These are phyloP conservation scores for Myotis lucifugus DNA, from an alignment of 2,113 vertebrate species.

Conservation along the genomic window DNA sequence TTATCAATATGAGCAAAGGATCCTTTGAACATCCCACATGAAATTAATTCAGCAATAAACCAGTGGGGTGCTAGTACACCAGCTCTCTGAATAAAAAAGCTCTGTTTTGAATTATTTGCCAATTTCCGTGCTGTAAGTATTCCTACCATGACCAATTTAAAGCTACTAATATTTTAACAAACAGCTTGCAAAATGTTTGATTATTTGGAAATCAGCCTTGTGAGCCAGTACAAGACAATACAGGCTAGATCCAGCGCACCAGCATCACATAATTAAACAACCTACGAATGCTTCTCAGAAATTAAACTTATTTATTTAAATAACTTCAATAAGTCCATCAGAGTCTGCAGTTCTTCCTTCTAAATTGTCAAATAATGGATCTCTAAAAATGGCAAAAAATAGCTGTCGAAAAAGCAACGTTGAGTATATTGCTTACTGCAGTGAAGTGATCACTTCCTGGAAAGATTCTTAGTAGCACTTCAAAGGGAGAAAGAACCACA, in stretches of 20 bases:
- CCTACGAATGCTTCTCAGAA: conserved; percentile 5
- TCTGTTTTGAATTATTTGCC: conserved; percentile 35
- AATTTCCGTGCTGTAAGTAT: not conserved
- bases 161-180: conserved; percentile 17
- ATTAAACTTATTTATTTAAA: conserved; percentile 24
- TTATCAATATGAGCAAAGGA: conserved; percentile 8
- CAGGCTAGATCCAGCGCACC: not conserved
- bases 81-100: conserved; percentile 23
- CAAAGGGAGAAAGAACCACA: not conserved
- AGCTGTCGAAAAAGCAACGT: not conserved
- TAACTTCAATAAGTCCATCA: not conserved
- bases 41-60: conserved; percentile 9
- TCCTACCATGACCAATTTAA: conserved; percentile 8
- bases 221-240: not conserved
- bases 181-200: conserved; percentile 37
- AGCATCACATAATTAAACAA: not conserved
- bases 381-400: not conserved
- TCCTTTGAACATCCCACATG: not conserved
- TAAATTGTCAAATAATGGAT: not conserved
- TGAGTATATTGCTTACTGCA: not conserved
- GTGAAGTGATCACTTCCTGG: not conserved
- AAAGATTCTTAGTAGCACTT: not conserved
- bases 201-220: not conserved
- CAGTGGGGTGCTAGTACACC: not conserved
- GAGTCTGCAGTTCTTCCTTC: not conserved